Conservation (phyloP, 2,888 invertebrate species). For the Aleiodes alternator region DNA sequence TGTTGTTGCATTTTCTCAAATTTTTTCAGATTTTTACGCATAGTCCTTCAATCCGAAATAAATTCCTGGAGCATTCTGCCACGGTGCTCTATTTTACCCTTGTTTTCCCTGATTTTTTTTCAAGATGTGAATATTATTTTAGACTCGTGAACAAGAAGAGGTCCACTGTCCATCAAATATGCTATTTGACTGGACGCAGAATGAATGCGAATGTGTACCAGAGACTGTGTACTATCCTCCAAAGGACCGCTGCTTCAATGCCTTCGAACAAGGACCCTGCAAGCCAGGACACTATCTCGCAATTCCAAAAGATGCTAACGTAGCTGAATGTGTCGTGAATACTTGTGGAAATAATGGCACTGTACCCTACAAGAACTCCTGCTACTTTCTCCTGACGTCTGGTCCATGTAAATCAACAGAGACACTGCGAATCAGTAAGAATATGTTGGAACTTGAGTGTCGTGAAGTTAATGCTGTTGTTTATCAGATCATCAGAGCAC, state of each 20-base stretch:
- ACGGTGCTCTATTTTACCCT: background rate
- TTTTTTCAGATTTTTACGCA: too few relatives aligned
- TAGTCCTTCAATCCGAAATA: background rate
- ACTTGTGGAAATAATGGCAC: slow-evolving; percentile 77
- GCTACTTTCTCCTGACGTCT: slow-evolving; percentile 70
- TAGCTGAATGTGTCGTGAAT: slow-evolving; percentile 80
- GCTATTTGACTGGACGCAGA: slow-evolving; percentile 26
- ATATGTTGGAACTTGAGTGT: slow-evolving; percentile 78
- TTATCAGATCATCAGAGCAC: slow-evolving; percentile 51
- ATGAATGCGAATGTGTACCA: slow-evolving; percentile 52
- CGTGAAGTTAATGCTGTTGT: background rate
- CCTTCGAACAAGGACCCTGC: slow-evolving; percentile 81
- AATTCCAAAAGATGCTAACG: slow-evolving; percentile 75
- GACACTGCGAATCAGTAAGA: slow-evolving; percentile 79
- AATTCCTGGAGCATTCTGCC: too few relatives aligned
- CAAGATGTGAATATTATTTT: background rate
- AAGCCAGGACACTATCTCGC: slow-evolving; percentile 76
- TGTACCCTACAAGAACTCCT: slow-evolving; percentile 75
- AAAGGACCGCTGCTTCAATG: slow-evolving; percentile 80
- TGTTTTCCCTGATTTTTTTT: background rate
- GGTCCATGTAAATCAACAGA: slow-evolving; percentile 75
- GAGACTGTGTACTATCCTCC: slow-evolving; percentile 78
- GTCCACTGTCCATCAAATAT: slow-evolving; percentile 51
- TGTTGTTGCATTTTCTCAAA: too few relatives aligned
- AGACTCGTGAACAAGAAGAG: background rate